These are phyloP conservation scores for Anolis carolinensis DNA, from an alignment of 2,113 vertebrate species.

Conservation along the genomic window DNA sequence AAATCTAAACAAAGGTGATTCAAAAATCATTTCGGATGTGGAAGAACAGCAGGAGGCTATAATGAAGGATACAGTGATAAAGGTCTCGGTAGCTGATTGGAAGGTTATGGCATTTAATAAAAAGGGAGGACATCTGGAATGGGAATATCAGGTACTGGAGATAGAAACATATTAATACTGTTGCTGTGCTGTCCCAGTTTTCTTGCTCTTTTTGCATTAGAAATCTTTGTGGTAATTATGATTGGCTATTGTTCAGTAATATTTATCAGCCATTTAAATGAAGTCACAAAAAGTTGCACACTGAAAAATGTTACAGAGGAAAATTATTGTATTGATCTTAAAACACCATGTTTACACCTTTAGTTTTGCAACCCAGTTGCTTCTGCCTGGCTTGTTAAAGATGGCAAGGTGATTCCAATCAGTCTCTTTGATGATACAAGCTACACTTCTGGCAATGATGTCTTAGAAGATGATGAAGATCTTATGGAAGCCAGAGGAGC, in stretches of 20 bases:
- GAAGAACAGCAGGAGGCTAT: conserved; percentile 81
- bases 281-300: not conserved
- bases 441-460: conserved; percentile 78
- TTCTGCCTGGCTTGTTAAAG: conserved; percentile 93
- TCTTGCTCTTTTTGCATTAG: conserved; percentile 40
- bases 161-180: not conserved
- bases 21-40: conserved; percentile 87
- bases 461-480: conserved; percentile 87
- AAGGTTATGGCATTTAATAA: conserved; percentile 95
- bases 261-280: too few species aligned
- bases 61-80: conserved; percentile 88
- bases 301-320: not conserved
- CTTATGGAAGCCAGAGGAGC: conserved; percentile 84
- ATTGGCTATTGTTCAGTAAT: not conserved
- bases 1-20: conserved; percentile 78
- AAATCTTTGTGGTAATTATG: not conserved
- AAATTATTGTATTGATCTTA: conserved; percentile 1
- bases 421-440: conserved; percentile 94
- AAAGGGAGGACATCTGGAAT: conserved; percentile 87
- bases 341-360: not conserved
- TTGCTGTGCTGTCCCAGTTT: not conserved
- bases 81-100: conserved; percentile 96
- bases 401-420: conserved; percentile 93
- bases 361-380: conserved; percentile 98
- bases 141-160: conserved; percentile 92